Evolutionary conservation across 1,140 invertebrate genomes (phyloP).

Genomic region (Pachypeltis micranthus): DNA sequence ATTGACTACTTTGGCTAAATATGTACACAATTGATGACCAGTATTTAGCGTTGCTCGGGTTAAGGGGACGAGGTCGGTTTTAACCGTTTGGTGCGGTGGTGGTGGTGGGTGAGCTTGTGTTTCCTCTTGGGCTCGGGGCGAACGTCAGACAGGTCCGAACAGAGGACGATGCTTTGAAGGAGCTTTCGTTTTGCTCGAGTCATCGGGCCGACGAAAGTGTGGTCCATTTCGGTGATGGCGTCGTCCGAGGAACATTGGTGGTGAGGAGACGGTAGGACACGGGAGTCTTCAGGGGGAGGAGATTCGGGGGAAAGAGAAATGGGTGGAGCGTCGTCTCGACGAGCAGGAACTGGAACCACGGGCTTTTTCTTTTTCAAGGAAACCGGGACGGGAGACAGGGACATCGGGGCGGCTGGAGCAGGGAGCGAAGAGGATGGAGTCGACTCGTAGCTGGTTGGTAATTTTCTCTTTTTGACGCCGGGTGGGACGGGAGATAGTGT

Average conservation of each 20-base stretch:
- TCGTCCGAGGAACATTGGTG: no score
- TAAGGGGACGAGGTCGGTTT: background rate
- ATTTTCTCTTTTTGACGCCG: slow-evolving; percentile 1
- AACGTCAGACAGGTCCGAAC: background rate
- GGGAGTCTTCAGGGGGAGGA: background rate
- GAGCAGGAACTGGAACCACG: background rate
- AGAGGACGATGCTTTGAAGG: slow-evolving; percentile 17
- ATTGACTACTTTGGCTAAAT: background rate
- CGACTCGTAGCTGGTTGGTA: background rate
- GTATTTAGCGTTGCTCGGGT: background rate
- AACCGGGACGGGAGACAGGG: slow-evolving; percentile 9
- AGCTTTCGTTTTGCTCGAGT: slow-evolving; percentile 25
- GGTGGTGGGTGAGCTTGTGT: slow-evolving; percentile 18
- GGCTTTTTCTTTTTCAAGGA: slow-evolving; percentile 2
- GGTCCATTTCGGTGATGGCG: slow-evolving; percentile 10
- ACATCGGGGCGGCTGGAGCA: background rate
- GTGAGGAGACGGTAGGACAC: background rate
- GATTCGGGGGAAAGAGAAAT: background rate
- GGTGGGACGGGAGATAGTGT: slow-evolving; percentile 15
- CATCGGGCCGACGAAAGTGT: slow-evolving; percentile 21
- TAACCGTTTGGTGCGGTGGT: slow-evolving; percentile 4
- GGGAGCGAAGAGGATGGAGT: background rate
- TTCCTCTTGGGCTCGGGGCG: slow-evolving; percentile 8
- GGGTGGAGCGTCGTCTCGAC: background rate
- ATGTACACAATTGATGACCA: background rate